phyloP scores from a whole-genome alignment of 2,113 vertebrate genomes.

The Thamnaconus septentrionalis region DNA sequence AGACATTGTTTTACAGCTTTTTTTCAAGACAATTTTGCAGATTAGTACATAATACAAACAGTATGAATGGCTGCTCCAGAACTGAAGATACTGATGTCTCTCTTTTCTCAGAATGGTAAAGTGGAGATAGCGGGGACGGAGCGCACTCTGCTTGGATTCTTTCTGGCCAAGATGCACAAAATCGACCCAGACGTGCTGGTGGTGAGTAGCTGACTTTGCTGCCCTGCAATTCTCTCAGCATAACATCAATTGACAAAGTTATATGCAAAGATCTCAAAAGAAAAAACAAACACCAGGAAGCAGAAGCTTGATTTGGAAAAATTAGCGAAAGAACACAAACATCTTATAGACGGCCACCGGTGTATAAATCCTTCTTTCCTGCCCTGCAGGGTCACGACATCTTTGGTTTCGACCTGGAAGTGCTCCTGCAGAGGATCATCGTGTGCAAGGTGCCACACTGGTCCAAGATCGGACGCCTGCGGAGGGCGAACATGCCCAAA shows the following conservation, averaged over 20 bases:
- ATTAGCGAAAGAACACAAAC: neutral
- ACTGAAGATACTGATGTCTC: neutral
- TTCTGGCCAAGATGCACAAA: constrained; percentile 96
- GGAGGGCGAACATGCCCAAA: constrained; percentile 92
- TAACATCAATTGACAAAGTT: too few species aligned
- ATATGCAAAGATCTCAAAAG: too few species aligned
- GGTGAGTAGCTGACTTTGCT: constrained; percentile 75
- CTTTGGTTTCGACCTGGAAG: constrained; percentile 96
- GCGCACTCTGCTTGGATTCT: constrained; percentile 91
- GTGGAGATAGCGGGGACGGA: constrained; percentile 92
- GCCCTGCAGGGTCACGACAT: constrained; percentile 93
- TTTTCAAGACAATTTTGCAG: too few species aligned
- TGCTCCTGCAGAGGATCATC: constrained; percentile 93
- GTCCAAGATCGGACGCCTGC: constrained; percentile 96
- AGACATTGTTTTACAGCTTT: too few species aligned
- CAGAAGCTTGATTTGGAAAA: too few species aligned
- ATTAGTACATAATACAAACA: too few species aligned
- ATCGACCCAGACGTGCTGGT: constrained; percentile 96
- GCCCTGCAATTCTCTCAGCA: neutral
- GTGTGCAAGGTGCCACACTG: constrained; percentile 92
- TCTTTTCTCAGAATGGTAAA: constrained; percentile 84
- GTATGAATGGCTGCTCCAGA: too few species aligned
- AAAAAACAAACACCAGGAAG: too few species aligned
- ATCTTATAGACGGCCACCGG: neutral
- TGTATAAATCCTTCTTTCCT: neutral